Percentiles rank a stretch among this genome's conserved stretches.
These are phyloP conservation scores for Pseudanteris insignis DNA, from an alignment of 2,888 invertebrate genomes.

Conservation along the genomic window DNA sequence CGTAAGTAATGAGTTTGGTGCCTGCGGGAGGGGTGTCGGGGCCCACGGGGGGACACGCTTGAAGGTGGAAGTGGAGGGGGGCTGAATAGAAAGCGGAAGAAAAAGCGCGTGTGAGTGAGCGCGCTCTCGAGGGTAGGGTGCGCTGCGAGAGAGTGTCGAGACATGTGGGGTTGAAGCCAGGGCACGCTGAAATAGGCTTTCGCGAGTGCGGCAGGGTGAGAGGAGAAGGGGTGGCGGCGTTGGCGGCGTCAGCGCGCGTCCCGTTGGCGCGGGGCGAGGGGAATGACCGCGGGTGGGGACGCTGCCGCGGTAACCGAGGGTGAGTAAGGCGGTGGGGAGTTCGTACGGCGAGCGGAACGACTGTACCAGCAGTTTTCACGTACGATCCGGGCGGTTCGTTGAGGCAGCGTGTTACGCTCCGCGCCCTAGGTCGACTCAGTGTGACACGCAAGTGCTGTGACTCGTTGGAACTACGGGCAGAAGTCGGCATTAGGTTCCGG, in stretches of 20 bases:
- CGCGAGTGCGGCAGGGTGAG: not conserved
- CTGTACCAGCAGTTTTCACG: constrained; percentile 61
- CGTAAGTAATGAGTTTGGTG: too few species aligned
- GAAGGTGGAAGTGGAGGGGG: too few species aligned
- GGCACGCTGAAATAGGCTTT: constrained; percentile 34
- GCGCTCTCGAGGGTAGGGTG: constrained; percentile 22
- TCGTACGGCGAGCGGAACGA: constrained; percentile 62
- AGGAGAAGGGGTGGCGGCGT: not conserved
- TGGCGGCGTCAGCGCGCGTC: too few species aligned
- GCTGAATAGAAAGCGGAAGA: constrained; percentile 30
- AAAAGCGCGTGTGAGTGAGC: constrained; percentile 20
- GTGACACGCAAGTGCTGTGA: not conserved
- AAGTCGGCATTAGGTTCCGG: too few species aligned
- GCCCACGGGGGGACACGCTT: too few species aligned
- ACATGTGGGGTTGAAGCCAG: constrained; percentile 31
- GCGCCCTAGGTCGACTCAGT: constrained; percentile 6
- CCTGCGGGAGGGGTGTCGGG: too few species aligned
- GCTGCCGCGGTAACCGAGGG: constrained; percentile 45
- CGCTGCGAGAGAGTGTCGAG: constrained; percentile 28
- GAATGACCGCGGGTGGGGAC: constrained; percentile 20
- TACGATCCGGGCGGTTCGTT: constrained; percentile 66
- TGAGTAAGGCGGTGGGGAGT: constrained; percentile 52
- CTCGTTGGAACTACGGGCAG: too few species aligned
- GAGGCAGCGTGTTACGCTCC: constrained; percentile 55
- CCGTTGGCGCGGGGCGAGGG: constrained; percentile 2